Percentiles rank a stretch among this genome's conserved stretches.
These are phyloP conservation scores for Oedothorax gibbosus DNA, from an alignment of 1,140 invertebrate genomes.

Conservation along the genomic window DNA sequence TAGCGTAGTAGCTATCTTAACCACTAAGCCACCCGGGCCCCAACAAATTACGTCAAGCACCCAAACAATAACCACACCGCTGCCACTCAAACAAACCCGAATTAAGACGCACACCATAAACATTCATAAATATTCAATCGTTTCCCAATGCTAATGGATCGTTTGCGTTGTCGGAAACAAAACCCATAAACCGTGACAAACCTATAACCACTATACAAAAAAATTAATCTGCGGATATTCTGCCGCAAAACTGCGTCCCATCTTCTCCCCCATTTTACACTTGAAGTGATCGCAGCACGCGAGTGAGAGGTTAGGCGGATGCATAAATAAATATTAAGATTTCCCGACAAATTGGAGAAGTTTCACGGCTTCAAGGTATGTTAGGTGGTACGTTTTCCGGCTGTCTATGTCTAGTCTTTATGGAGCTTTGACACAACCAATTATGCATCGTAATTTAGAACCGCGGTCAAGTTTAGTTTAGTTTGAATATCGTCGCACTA, in stretches of 20 bases:
- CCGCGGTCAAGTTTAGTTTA: too few relatives aligned
- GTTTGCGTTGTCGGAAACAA: slow-evolving; percentile 32
- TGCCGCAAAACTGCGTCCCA: not conserved
- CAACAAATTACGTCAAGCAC: not conserved
- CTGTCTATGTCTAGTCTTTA: not conserved
- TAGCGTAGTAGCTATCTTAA: too few relatives aligned
- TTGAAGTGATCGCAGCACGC: slow-evolving; percentile 32
- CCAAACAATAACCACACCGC: not conserved
- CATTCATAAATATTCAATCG: slow-evolving; percentile 32
- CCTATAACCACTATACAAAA: not conserved
- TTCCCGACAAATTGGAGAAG: slow-evolving; percentile 30
- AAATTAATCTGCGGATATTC: too few relatives aligned
- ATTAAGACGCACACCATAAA: slow-evolving; percentile 24
- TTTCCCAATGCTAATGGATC: slow-evolving; percentile 40
- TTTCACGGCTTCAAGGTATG: too few relatives aligned
- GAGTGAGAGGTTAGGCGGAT: not conserved
- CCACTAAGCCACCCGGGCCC: too few relatives aligned
- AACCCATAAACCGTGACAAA: not conserved
- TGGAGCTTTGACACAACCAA: too few relatives aligned
- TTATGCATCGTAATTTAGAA: not conserved
- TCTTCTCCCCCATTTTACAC: slow-evolving; percentile 17
- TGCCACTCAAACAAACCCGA: slow-evolving; percentile 6
- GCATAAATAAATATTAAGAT: slow-evolving; percentile 55
- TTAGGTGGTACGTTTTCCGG: not conserved
- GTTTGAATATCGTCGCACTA: too few relatives aligned